A percentile compares a stretch with the other conserved stretches of the same genome.
Conservation (phyloP, 1,140 invertebrate genomes). For the Araneus ventricosus region DNA sequence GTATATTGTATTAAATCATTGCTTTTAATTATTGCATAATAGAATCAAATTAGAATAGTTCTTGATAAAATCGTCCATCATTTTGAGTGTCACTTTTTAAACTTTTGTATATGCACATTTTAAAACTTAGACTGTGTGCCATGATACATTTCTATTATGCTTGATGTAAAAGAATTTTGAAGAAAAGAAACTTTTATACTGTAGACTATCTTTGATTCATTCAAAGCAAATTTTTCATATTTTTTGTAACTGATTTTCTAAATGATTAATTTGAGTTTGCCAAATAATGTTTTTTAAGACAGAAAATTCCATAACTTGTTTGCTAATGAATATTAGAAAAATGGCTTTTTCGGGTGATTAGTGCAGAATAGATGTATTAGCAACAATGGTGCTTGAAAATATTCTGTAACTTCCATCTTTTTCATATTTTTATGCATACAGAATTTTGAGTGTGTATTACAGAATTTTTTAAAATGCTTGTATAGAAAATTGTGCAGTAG, state of each 20-base stretch:
- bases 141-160: constrained; percentile 16
- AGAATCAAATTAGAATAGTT: not conserved
- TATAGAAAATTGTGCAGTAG: not conserved
- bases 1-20: not conserved
- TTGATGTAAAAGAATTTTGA: not conserved
- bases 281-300: not conserved
- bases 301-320: not conserved
- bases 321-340: not conserved
- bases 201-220: not conserved
- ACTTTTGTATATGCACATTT: constrained; percentile 31
- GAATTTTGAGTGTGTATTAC: not conserved
- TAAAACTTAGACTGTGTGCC: constrained; percentile 4
- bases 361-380: not conserved
- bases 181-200: not conserved
- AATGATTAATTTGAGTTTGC: not conserved
- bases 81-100: constrained; percentile 16
- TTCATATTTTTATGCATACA: not conserved
- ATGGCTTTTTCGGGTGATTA: not conserved
- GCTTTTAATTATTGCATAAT: not conserved
- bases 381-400: constrained; percentile 6
- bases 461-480: not conserved
- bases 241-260: constrained; percentile 14
- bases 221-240: not conserved
- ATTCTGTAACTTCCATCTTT: constrained; percentile 32
- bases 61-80: constrained; percentile 17